Base-by-base conservation (phyloP, 1,140 invertebrate species). In the Drosophila ambigua region DNA sequence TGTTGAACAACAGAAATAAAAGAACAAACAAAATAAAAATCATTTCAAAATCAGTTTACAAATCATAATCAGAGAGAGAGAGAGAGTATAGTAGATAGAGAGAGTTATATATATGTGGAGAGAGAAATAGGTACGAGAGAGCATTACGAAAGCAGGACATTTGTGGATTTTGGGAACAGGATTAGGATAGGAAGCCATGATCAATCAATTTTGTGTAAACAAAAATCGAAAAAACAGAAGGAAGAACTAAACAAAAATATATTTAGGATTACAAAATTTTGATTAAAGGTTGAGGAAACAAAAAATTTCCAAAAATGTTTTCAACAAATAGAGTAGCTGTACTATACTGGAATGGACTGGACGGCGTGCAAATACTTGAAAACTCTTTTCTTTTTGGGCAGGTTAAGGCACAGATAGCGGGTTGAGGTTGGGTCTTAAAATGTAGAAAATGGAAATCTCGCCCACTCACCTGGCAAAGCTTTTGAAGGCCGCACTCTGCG, bases 401-500 rank as follows among this genome's bases (percentile, higher is more conserved):
- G 26, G 50, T 9, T 39, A 55, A 61, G 26, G 72, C 53, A 49
- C 59, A 76, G 45, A n/a, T 44, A n/a, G 46, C 48, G 44, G 15
- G 39, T 3, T 23, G 60, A 46, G 24, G 35, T 49, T 39, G 44
- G 84, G 11, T 4, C 11, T 13, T 13, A 23, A 26, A 9, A 9
- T 9, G 15, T 3, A 15, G n/a, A 26, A 24, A 35, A 45, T n/a
- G 52, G 39, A 45, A 35, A n/a, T 45, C 35, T 54, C 5, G 8
- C 15, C 41, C 87, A 93, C 96, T 97, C 97, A 99, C 97, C 97
- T 99, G 94, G 98, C 97, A 95, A 99, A 99, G 94, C 97, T 99
- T 94, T 99, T 99, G 94, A 99, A 99, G 92, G 98, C 97, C 91
- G 98, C 98, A 81, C 98, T 99, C 93, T 99, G 98, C 72, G 98